Base-by-base conservation (phyloP, 2,113 vertebrate species). In the Limanda limanda region DNA sequence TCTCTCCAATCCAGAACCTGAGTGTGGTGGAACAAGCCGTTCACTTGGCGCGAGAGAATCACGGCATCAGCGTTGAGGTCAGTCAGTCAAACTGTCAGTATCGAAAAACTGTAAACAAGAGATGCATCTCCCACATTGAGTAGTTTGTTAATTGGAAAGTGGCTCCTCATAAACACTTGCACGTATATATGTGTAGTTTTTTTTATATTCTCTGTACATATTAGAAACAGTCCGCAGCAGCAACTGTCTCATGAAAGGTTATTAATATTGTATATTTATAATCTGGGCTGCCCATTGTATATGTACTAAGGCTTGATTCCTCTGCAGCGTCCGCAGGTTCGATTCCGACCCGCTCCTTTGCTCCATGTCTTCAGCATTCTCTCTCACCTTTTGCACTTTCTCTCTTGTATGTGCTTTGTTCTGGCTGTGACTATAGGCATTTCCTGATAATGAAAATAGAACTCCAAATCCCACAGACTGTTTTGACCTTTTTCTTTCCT, bases 1-100 rank as follows among this genome's bases (percentile, higher is more conserved):
- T 99, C 24, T 98, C 96, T 61, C 95, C 94, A 5, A 93, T 95
- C 83, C 98, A 99, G 95, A 99, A 99, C 0, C 91, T 95, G 78
- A 91, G 88, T 3, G 97, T 99, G 88, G 93, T 99, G 0, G 92
- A 97, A 86, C 94, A 95, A 64, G 94, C 96, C 0, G 48, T 97
- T 1, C 83, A 92, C 3, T 17, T 95, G 5, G 95, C 97, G 64
- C 88, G 51, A 58, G 90, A 94, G 60, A 87, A 97, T 6, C 93
- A 95, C 48, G 88, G 83, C 85, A 92, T 98, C 71, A 42, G 54
- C 0, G 20, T 96, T 45, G 92, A 87, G 90, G 92, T 93, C 21
- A 55, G 86, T 71, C 64, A 68, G 1, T 54, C 13, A 20, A 67
- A 45, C 65, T 27, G 42, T 64, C 57, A 70, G 14, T 7, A 17